Evolutionary conservation across 2,888 invertebrate genomes (phyloP).

Genomic region (Trissolcus japonicus): DNA sequence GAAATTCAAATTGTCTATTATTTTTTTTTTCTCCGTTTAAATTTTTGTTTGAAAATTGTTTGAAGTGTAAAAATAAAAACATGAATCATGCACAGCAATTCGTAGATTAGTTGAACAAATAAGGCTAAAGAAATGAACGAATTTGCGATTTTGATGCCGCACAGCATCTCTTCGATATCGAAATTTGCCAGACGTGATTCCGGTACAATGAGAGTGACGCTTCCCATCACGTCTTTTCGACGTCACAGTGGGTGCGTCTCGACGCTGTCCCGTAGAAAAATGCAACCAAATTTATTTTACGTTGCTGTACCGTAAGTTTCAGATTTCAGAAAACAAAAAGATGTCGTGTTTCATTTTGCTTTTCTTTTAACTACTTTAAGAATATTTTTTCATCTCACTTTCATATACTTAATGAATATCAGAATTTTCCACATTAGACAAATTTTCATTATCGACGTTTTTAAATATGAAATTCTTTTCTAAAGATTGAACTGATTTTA

Average conservation of each 20-base stretch:
- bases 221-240: slow-evolving; percentile 69
- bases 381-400: no score
- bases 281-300: slow-evolving; percentile 69
- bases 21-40: no score
- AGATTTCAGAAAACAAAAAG: no score
- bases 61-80: neutral
- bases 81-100: no score
- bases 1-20: no score
- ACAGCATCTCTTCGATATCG: slow-evolving; percentile 60
- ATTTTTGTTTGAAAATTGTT: neutral
- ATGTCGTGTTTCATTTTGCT: no score
- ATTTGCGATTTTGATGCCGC: slow-evolving; percentile 66
- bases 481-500: no score
- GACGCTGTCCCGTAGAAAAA: slow-evolving; percentile 66
- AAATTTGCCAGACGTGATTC: slow-evolving; percentile 70
- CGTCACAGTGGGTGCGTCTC: slow-evolving; percentile 73
- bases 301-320: slow-evolving; percentile 71
- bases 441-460: no score
- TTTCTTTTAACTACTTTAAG: no score
- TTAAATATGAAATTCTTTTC: no score
- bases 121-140: slow-evolving; percentile 64
- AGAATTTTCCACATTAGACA: no score
- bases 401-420: no score
- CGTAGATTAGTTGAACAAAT: neutral
- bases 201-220: slow-evolving; percentile 69